Evolutionary conservation across 1,140 invertebrate genomes (phyloP).

Genomic region (Hypothenemus hampei): DNA sequence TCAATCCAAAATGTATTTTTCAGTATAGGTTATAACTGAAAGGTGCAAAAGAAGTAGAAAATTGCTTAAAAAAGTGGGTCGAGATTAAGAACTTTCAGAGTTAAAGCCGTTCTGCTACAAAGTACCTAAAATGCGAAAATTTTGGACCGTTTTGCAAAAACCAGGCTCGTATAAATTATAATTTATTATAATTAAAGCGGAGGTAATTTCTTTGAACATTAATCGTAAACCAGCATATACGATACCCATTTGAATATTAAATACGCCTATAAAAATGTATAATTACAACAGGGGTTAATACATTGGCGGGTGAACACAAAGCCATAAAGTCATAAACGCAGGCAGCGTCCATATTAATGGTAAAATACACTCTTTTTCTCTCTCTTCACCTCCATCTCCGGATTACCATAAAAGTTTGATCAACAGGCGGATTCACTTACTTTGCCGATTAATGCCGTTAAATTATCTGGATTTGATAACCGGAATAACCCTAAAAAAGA

Average conservation of each 20-base stretch:
- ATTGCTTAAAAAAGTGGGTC: no score
- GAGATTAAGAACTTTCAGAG: no score
- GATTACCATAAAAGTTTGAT: constrained; percentile 13
- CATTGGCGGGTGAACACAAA: constrained; percentile 12
- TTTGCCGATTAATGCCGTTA: constrained; percentile 1
- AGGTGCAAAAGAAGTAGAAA: no score
- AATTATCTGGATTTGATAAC: constrained; percentile 12
- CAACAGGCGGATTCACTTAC: constrained; percentile 11
- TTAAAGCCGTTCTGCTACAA: no score
- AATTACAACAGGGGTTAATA: constrained; percentile 7
- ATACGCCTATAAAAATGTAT: constrained; percentile 16
- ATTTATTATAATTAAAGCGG: constrained; percentile 19
- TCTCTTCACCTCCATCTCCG: background rate
- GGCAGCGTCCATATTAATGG: constrained; percentile 8
- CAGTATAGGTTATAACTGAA: no score
- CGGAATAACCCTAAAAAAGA: constrained; percentile 15
- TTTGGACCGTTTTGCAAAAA: no score
- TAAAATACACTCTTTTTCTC: no score
- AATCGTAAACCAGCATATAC: constrained; percentile 7
- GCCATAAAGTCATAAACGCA: constrained; percentile 12
- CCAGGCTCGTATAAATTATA: constrained; percentile 7
- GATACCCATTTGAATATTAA: constrained; percentile 6
- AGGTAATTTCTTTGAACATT: constrained; percentile 8
- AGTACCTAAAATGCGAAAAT: no score
- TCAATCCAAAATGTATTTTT: no score